These are phyloP conservation scores for Pseudanteris insignis DNA, from an alignment of 2,888 invertebrate genomes.

Conservation along the genomic window DNA sequence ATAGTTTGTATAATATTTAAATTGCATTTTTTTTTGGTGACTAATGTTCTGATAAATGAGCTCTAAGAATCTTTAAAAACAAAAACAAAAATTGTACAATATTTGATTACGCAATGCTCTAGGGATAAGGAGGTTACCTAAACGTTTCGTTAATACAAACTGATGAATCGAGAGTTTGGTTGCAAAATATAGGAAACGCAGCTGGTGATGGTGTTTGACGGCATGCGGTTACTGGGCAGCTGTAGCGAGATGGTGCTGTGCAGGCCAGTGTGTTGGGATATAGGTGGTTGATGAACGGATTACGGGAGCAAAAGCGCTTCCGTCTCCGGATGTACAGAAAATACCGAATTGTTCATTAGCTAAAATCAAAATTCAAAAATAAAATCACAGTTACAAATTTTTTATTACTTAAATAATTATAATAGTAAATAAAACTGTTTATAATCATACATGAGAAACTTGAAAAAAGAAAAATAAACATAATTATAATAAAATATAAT, in stretches of 20 bases:
- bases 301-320: constrained; percentile 72
- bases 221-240: constrained; percentile 72
- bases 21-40: too few species aligned
- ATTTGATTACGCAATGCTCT: background rate
- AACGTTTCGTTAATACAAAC: constrained; percentile 52
- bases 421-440: too few species aligned
- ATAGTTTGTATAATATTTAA: too few species aligned
- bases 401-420: too few species aligned
- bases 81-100: constrained; percentile 45
- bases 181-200: constrained; percentile 62
- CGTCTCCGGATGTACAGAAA: constrained; percentile 66
- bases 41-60: too few species aligned
- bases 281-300: constrained; percentile 68
- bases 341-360: constrained; percentile 67
- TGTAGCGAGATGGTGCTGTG: constrained; percentile 71
- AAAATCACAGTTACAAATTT: too few species aligned
- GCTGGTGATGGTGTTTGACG: constrained; percentile 69
- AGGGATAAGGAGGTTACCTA: constrained; percentile 52
- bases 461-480: constrained; percentile 17
- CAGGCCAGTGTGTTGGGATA: constrained; percentile 69
- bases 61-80: background rate
- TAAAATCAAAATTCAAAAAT: constrained; percentile 63
- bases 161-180: constrained; percentile 57
- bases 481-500: constrained; percentile 12
- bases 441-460: too few species aligned